Evolutionary conservation across 2,113 vertebrate species (phyloP), one percentile per base, ranked within the genome.

Genomic region (Erythrocercus mccallii): DNA sequence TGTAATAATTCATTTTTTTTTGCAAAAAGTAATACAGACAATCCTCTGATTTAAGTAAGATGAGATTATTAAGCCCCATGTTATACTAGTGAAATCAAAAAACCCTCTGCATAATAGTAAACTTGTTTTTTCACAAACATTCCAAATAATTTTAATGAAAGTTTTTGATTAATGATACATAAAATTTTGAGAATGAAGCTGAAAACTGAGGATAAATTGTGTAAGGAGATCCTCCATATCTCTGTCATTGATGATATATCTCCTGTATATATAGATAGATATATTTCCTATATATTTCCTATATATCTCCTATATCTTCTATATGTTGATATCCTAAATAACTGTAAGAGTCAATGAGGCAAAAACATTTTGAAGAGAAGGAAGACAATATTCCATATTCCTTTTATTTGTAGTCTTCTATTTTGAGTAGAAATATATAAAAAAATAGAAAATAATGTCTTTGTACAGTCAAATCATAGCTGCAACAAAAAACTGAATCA

Each of bases 21-120:
- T 61, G 1, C 15, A 40, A 37, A 31, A 6, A 24, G 2, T 35
- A 54, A 37, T 6, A 21, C 7, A 66, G 10, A 8, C 4, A 70
- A 22, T n/a, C 1, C 14, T 1, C 19, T 71, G 27, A 64, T 38
- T 53, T 61, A 66, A 70, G 31, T 28, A 58, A 40, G 19, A 5
- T 33, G 9, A 62, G 12, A 19, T 37, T 61, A 35, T 16, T 71
- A 50, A 71, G 8, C 8, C 45, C 6, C 3, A 0, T 56, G 19
- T 6, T 56, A 71, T 27, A 30, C 3, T 30, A 33, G 4, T 28
- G 31, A 58, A 80, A 20, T 28, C 2, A 6, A 42, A 20, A 28
- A n/a, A 9, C 0, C 0, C 9, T 6, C 7, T 20, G 8, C 20
- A 48, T 37, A 61, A 31, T 4, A 33, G 9, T 31, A 57, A 61